phyloP scores from a whole-genome alignment of 92 coral and sea anemone species.

The Heteractis magnifica region DNA sequence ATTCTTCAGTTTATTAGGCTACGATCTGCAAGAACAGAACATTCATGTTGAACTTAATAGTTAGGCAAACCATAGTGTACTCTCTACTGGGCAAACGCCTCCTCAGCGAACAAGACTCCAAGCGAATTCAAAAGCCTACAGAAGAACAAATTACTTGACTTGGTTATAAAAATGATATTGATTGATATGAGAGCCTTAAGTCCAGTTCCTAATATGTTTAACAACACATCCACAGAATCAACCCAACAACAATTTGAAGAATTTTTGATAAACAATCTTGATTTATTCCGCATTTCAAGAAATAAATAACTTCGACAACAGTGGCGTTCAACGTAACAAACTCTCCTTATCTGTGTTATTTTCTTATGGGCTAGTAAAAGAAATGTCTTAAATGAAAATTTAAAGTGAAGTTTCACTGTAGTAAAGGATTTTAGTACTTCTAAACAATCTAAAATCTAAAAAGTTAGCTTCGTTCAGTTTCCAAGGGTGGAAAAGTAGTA shows the following conservation, averaged over 20 bases:
- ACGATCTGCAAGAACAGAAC: too few relatives aligned
- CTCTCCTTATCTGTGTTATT: neutral
- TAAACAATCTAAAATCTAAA: too few relatives aligned
- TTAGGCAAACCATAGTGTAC: too few relatives aligned
- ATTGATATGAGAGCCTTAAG: neutral
- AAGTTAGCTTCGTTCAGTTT: too few relatives aligned
- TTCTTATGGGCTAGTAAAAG: neutral
- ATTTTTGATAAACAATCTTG: slow-evolving; percentile 14
- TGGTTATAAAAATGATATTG: neutral
- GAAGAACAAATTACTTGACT: neutral
- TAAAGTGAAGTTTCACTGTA: neutral
- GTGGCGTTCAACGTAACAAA: neutral
- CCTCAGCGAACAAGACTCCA: too few relatives aligned
- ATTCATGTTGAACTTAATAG: too few relatives aligned
- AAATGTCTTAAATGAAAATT: neutral
- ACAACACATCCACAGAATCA: neutral
- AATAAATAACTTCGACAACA: neutral
- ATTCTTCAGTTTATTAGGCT: too few relatives aligned
- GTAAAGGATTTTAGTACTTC: neutral
- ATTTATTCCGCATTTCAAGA: neutral
- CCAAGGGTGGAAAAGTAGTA: too few relatives aligned
- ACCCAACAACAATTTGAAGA: slow-evolving; percentile 1
- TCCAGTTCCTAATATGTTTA: slow-evolving; percentile 1
- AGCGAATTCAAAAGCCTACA: too few relatives aligned
- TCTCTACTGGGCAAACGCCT: too few relatives aligned